phyloP scores from a whole-genome alignment of 2,113 vertebrate genomes.

The Canis aureus region DNA sequence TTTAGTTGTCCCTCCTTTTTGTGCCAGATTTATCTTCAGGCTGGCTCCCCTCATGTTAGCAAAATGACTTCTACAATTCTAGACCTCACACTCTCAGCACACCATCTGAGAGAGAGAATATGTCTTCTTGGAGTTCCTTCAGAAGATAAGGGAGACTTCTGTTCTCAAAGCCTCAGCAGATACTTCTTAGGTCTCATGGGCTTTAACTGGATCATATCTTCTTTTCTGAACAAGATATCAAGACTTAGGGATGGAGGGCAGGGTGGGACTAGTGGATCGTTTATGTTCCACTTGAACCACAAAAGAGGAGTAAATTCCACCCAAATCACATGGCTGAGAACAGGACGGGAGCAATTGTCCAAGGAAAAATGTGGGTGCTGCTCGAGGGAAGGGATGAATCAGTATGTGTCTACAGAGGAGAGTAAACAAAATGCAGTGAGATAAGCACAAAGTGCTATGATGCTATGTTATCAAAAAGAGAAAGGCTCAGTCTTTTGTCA shows the following conservation, averaged over 20 bases:
- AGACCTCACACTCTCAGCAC: background rate
- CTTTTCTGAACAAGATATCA: background rate
- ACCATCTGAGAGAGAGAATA: background rate
- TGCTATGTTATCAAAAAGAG: background rate
- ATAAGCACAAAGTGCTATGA: background rate
- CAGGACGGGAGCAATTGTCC: background rate
- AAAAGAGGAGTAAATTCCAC: background rate
- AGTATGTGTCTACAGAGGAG: background rate
- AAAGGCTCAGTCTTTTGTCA: background rate
- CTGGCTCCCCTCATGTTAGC: background rate
- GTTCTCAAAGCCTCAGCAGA: background rate
- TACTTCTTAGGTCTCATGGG: background rate
- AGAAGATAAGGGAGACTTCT: background rate
- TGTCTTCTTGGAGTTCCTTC: slow-evolving; percentile 2
- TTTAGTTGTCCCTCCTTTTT: slow-evolving; percentile 15
- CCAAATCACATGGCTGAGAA: background rate
- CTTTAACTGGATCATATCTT: background rate
- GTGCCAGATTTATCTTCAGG: slow-evolving; percentile 8
- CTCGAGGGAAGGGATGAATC: background rate
- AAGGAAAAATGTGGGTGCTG: background rate
- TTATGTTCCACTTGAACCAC: background rate
- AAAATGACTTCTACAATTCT: background rate
- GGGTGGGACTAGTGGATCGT: background rate
- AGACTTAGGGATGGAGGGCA: background rate
- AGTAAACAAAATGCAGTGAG: background rate